phyloP scores from a whole-genome alignment of 2,888 invertebrate genomes.

The Chrysina gloriosa region DNA sequence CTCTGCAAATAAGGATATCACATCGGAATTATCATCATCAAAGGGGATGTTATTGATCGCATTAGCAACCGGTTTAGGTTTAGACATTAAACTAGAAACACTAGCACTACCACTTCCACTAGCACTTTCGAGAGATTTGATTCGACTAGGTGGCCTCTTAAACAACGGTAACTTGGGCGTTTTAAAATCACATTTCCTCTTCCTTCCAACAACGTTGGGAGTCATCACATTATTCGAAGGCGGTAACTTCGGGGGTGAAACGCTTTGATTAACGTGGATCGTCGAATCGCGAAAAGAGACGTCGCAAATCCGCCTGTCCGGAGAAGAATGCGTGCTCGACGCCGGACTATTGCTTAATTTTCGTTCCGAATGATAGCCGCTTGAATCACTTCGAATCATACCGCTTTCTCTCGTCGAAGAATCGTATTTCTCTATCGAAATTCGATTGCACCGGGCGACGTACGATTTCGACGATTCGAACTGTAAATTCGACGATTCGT shows the following conservation, averaged over 20 bases:
- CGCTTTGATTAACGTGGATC: neutral
- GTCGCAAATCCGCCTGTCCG: neutral
- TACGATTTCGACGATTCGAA: neutral
- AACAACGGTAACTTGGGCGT: conserved; percentile 9
- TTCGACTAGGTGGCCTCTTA: conserved; percentile 14
- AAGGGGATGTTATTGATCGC: neutral
- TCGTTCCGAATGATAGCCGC: conserved; percentile 24
- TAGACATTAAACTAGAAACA: neutral
- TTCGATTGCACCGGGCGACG: neutral
- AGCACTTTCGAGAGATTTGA: neutral
- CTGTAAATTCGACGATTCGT: neutral
- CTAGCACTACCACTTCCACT: neutral
- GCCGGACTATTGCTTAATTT: conserved; percentile 5
- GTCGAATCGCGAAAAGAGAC: neutral
- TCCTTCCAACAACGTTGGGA: neutral
- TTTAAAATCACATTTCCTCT: conserved; percentile 13
- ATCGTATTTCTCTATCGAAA: neutral
- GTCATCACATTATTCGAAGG: neutral
- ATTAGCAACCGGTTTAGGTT: neutral
- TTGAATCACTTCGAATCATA: conserved; percentile 5
- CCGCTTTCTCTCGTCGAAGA: neutral
- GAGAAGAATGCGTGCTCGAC: conserved; percentile 15
- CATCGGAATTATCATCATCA: conserved; percentile 13
- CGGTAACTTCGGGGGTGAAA: neutral
- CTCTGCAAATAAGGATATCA: conserved; percentile 23